A percentile compares a stretch with the other conserved stretches of the same genome.
These are phyloP conservation scores for Podarcis lilfordi DNA, from an alignment of 2,797 vertebrate species.

Conservation along the genomic window DNA sequence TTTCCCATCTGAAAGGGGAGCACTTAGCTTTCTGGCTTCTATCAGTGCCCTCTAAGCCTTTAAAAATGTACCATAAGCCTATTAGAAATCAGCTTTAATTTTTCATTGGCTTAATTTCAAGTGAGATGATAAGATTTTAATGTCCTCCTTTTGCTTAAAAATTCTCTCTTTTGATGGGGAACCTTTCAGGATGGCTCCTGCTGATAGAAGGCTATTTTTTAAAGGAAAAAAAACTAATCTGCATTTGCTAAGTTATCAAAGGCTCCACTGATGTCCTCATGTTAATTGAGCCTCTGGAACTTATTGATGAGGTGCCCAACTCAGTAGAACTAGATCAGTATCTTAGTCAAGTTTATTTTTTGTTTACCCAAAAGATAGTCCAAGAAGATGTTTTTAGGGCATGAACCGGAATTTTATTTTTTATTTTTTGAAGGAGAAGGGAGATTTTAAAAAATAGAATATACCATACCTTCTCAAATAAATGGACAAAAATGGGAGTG, in stretches of 20 bases:
- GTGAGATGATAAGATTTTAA: constrained; percentile 86
- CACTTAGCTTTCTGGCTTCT: constrained; percentile 47
- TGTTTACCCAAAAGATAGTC: constrained; percentile 51
- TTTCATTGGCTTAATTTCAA: constrained; percentile 93
- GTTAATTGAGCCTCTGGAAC: constrained; percentile 62
- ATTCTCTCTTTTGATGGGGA: constrained; percentile 82
- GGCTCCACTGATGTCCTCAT: constrained; percentile 65
- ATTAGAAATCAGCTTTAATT: constrained; percentile 85
- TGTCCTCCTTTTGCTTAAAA: constrained; percentile 84
- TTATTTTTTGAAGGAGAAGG: no score
- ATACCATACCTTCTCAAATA: no score
- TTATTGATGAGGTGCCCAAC: constrained; percentile 28
- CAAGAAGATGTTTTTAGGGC: neutral
- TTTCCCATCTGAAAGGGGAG: constrained; percentile 53
- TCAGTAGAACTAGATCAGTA: constrained; percentile 33
- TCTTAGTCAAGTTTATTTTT: constrained; percentile 32
- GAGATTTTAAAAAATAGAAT: no score
- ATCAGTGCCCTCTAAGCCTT: constrained; percentile 61
- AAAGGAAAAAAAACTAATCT: constrained; percentile 54
- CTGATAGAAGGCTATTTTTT: constrained; percentile 70
- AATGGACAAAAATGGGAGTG: no score
- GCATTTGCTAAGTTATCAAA: constrained; percentile 71
- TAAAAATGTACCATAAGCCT: constrained; percentile 71
- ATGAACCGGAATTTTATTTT: neutral
- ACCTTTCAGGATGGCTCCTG: constrained; percentile 69